Evolutionary conservation across 2,888 invertebrate species (phyloP).

Genomic region (Microctonus hyperodae): DNA sequence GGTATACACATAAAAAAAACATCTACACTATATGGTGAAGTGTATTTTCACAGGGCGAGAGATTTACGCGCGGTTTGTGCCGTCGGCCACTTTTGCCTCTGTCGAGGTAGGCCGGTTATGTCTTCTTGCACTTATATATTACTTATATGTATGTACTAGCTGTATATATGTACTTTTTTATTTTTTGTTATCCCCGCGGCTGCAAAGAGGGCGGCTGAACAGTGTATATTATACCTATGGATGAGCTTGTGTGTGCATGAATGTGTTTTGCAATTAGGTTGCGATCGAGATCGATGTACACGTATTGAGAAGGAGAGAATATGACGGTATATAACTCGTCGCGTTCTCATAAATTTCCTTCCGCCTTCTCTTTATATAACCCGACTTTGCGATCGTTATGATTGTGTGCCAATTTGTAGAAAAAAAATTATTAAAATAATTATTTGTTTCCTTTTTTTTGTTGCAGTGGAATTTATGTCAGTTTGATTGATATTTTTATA

Average conservation of each 20-base stretch:
- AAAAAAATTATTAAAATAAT: neutral
- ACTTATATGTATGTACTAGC: constrained; percentile 3
- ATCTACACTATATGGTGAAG: neutral
- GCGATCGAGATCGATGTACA: constrained; percentile 24
- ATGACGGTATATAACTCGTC: constrained; percentile 22
- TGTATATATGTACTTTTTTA: neutral
- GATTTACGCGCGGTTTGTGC: constrained; percentile 28
- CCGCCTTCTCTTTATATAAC: constrained; percentile 23
- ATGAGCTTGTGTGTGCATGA: neutral
- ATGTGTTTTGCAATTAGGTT: constrained; percentile 22
- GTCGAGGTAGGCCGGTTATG: constrained; percentile 7
- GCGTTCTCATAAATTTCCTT: constrained; percentile 28
- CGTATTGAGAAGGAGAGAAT: neutral
- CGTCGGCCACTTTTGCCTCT: constrained; percentile 4
- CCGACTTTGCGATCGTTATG: constrained; percentile 10
- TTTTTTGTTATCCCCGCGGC: constrained; percentile 4
- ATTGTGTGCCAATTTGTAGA: neutral
- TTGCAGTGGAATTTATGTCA: no score
- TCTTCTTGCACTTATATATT: constrained; percentile 4
- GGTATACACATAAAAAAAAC: neutral
- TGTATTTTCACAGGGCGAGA: constrained; percentile 27
- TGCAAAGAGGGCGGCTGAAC: constrained; percentile 17
- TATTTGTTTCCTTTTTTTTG: no score
- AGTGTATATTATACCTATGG: no score
- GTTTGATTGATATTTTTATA: no score